Evolutionary conservation across 2,113 vertebrate genomes (phyloP).

Genomic region (Gambusia holbrooki): DNA sequence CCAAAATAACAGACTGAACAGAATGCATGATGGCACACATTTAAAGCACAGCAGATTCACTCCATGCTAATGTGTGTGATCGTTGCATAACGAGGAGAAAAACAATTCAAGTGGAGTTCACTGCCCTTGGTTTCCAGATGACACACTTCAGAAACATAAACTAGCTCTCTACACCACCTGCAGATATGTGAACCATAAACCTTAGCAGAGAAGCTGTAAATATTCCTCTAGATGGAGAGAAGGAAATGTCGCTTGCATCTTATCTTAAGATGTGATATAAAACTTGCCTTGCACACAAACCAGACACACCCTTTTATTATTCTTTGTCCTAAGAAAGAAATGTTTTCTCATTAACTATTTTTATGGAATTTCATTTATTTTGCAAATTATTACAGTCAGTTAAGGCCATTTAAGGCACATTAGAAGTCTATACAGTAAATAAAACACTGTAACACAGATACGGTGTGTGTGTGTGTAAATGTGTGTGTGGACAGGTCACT

Average conservation of each 20-base stretch:
- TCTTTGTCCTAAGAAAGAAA: background rate
- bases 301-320: background rate
- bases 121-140: background rate
- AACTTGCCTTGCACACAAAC: background rate
- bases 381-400: background rate
- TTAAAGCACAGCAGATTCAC: constrained; percentile 7
- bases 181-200: constrained; percentile 10
- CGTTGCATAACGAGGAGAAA: constrained; percentile 17
- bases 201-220: constrained; percentile 7
- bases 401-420: background rate
- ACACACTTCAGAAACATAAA: background rate
- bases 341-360: background rate
- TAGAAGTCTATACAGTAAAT: background rate
- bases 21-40: constrained; percentile 33
- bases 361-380: constrained; percentile 27
- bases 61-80: constrained; percentile 2
- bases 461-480: background rate
- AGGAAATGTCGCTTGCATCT: background rate
- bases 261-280: constrained; percentile 7
- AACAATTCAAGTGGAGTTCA: background rate
- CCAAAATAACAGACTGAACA: constrained; percentile 45
- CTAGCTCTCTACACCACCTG: constrained; percentile 12
- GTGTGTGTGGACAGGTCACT: background rate
- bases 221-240: constrained; percentile 20
- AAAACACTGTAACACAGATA: constrained; percentile 1